Percentiles rank a stretch among this genome's conserved stretches.
Evolutionary conservation across 2,113 vertebrate genomes (phyloP).

Genomic region (Marcusenius ussheri): DNA sequence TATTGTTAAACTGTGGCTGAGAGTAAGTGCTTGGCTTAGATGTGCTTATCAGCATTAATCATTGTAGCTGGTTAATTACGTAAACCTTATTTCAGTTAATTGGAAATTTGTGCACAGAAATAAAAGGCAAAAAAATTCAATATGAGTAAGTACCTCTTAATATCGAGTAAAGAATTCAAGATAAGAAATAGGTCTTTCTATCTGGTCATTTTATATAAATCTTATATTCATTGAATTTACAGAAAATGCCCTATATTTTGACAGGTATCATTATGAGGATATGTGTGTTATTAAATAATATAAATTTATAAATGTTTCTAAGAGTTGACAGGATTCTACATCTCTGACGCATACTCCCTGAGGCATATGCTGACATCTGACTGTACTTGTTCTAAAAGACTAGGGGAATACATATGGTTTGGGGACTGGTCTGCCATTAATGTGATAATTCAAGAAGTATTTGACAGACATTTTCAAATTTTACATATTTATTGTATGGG

Average conservation of each 20-base stretch:
- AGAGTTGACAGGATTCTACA: not conserved
- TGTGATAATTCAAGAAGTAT: no score
- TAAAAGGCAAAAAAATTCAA: not conserved
- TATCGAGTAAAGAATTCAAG: not conserved
- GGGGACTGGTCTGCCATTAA: no score
- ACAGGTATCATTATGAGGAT: not conserved
- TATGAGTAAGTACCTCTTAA: not conserved
- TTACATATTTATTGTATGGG: no score
- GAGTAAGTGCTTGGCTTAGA: no score
- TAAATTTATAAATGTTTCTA: not conserved
- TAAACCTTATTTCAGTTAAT: not conserved
- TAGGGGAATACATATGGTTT: no score
- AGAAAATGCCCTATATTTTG: not conserved
- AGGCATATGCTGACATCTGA: no score
- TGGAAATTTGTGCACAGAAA: not conserved
- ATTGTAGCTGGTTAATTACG: no score
- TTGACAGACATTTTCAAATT: no score
- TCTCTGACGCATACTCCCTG: not conserved
- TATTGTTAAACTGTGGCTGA: no score
- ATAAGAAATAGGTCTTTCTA: not conserved
- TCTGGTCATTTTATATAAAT: not conserved
- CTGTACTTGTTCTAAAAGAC: no score
- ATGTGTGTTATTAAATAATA: not conserved
- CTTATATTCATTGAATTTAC: not conserved
- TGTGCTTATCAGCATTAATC: no score